Percentiles rank a stretch among this genome's conserved stretches.
phyloP scores from a whole-genome alignment of 1,140 invertebrate genomes.

The Brachionus rotundiformis region DNA sequence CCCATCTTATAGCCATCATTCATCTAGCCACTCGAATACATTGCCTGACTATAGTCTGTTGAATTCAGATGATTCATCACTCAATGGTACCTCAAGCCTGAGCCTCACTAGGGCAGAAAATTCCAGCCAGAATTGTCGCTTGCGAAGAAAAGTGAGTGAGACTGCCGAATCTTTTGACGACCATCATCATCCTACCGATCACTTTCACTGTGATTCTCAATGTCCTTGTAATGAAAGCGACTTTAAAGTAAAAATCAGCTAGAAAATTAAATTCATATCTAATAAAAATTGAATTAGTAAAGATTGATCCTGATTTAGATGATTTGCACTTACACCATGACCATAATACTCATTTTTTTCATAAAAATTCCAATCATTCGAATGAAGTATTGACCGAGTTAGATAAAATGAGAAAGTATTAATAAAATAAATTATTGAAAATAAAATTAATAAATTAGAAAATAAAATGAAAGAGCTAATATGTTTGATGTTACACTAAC shows the following conservation, averaged over 20 bases:
- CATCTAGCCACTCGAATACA: not conserved
- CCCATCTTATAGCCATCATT: not conserved
- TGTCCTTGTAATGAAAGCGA: not conserved
- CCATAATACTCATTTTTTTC: conserved; percentile 37
- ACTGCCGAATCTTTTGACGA: conserved; percentile 28
- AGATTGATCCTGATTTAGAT: conserved; percentile 24
- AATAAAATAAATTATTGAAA: not conserved
- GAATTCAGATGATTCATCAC: conserved; percentile 1
- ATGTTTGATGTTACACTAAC: conserved; percentile 53
- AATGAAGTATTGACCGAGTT: not conserved
- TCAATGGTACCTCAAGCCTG: not conserved
- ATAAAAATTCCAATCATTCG: not conserved
- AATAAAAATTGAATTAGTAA: conserved; percentile 29
- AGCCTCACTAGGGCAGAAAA: not conserved
- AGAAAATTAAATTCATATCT: not conserved
- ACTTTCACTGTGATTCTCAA: not conserved
- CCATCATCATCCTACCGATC: not conserved
- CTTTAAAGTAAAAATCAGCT: not conserved
- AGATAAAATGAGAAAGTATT: conserved; percentile 38
- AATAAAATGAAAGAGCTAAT: conserved; percentile 21
- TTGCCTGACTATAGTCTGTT: not conserved
- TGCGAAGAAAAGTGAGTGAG: not conserved
- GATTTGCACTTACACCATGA: conserved; percentile 44
- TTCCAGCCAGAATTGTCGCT: not conserved
- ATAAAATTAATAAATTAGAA: not conserved